Evolutionary conservation across 2,797 vertebrate genomes (phyloP).

Genomic region (Rhinichthys osculus): DNA sequence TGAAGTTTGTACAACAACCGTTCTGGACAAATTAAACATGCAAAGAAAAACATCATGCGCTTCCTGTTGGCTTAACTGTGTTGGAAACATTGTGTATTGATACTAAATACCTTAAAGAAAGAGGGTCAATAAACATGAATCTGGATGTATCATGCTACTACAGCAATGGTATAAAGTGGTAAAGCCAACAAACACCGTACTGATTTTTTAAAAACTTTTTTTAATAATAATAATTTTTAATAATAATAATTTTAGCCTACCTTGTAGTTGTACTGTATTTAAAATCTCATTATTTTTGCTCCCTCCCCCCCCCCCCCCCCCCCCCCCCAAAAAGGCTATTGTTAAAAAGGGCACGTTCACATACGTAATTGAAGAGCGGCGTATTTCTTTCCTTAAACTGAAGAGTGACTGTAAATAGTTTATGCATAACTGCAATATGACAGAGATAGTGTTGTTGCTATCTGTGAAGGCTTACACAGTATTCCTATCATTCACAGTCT

Average conservation of each 20-base stretch:
- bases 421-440: not conserved
- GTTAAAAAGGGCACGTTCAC: not conserved
- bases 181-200: not conserved
- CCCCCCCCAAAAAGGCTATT: not conserved
- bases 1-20: conserved; percentile 21
- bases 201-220: not conserved
- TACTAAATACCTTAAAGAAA: not conserved
- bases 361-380: not conserved
- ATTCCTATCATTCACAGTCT: not conserved
- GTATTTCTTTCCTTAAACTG: not conserved
- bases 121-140: not conserved
- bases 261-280: not conserved
- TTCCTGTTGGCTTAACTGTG: not conserved
- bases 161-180: not conserved
- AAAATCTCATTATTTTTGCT: not conserved
- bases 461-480: not conserved
- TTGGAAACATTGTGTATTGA: conserved; percentile 13
- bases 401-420: not conserved
- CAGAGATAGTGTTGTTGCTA: not conserved
- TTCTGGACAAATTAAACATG: not conserved
- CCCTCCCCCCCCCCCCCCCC: too few relatives aligned
- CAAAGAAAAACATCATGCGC: conserved; percentile 6
- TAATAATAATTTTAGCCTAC: too few relatives aligned
- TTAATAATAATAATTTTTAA: too few relatives aligned
- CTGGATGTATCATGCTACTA: too few relatives aligned